Conservation (phyloP, 2,113 vertebrate genomes). For the Oreocharis arfaki region DNA sequence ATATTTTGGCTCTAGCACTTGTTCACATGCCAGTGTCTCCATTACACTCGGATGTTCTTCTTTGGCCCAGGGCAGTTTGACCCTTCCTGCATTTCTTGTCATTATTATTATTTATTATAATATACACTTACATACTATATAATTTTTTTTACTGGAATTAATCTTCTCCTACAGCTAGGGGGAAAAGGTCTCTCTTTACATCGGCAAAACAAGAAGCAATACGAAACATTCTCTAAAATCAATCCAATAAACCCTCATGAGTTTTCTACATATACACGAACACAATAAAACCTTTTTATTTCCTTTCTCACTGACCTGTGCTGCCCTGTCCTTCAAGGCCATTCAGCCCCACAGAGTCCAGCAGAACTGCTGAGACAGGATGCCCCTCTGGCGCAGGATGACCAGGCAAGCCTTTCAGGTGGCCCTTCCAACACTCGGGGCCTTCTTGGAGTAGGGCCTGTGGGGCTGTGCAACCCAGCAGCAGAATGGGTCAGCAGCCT, state of each 20-base stretch:
- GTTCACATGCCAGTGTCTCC: background rate
- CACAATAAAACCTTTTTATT: background rate
- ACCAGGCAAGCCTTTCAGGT: background rate
- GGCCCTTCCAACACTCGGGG: background rate
- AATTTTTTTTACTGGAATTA: background rate
- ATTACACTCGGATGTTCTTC: slow-evolving; percentile 11
- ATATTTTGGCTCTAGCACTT: background rate
- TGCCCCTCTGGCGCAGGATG: background rate
- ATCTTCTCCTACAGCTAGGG: background rate
- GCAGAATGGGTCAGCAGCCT: background rate
- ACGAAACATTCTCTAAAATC: rapidly evolving
- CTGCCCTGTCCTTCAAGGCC: background rate
- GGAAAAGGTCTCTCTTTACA: background rate
- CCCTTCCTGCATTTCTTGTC: background rate
- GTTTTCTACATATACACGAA: background rate
- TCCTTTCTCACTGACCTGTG: background rate
- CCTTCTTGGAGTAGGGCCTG: background rate
- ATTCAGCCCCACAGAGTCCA: background rate
- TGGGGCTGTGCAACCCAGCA: background rate
- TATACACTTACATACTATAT: background rate
- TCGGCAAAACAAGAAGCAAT: background rate
- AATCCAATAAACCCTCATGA: background rate
- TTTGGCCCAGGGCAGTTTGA: background rate
- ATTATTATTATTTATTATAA: background rate
- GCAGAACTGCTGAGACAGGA: background rate